phyloP scores from a whole-genome alignment of 2,113 vertebrate species.

The Psammodynastes pulverulentus region DNA sequence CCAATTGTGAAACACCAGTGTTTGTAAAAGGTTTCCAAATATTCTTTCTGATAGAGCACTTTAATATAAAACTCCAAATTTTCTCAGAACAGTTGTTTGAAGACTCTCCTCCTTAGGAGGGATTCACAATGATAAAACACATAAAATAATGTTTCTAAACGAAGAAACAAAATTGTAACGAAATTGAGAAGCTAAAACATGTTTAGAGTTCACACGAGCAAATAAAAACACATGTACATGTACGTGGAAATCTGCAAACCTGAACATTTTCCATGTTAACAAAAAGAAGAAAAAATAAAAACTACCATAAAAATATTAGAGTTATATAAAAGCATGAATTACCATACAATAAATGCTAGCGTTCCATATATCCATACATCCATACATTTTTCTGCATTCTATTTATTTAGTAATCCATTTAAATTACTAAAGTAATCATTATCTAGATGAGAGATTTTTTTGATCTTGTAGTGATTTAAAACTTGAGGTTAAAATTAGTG shows the following conservation, averaged over 20 bases:
- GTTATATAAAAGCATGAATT: not conserved
- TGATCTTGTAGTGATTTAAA: constrained; percentile 54
- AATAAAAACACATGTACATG: not conserved
- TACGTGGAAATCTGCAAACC: not conserved
- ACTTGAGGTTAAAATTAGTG: constrained; percentile 43
- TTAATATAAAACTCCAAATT: not conserved
- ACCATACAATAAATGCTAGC: not conserved
- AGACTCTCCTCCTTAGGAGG: constrained; percentile 1
- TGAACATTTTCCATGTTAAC: not conserved
- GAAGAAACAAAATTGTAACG: not conserved
- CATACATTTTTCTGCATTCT: constrained; percentile 57
- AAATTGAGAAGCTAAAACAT: not conserved
- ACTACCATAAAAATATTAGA: not conserved
- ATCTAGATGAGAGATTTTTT: constrained; percentile 38
- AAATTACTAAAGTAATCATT: constrained; percentile 54
- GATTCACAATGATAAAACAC: not conserved
- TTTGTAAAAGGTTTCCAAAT: not conserved
- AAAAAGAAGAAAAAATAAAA: not conserved
- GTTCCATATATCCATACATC: constrained; percentile 38
- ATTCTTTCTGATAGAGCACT: not conserved
- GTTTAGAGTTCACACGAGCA: not conserved
- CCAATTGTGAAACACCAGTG: not conserved
- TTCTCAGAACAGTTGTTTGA: not conserved
- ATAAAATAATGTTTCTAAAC: not conserved
- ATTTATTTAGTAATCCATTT: constrained; percentile 56